Conservation (phyloP, 2,797 vertebrate species). For the Gallinago nigripennis region DNA sequence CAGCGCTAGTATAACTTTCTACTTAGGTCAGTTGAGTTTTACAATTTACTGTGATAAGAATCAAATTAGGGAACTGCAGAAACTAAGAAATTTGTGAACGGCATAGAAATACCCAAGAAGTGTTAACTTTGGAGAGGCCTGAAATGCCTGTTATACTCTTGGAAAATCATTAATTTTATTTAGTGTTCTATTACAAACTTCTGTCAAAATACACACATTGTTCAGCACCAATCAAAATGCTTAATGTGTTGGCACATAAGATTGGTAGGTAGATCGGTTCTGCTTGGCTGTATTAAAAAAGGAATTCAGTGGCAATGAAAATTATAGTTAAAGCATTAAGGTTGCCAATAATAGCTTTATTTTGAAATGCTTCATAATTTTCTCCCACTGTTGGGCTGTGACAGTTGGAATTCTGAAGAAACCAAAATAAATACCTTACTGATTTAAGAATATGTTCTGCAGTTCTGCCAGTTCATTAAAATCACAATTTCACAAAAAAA, state of each 20-base stretch:
- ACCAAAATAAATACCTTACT: background rate
- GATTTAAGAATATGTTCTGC: background rate
- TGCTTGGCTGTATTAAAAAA: background rate
- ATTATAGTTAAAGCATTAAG: background rate
- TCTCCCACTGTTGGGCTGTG: background rate
- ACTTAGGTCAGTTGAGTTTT: background rate
- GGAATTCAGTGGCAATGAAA: background rate
- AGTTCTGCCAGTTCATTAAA: background rate
- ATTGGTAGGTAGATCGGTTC: background rate
- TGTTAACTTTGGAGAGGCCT: background rate
- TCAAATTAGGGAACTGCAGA: background rate
- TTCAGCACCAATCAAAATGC: background rate
- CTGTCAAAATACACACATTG: background rate
- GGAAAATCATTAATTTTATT: slow-evolving; percentile 15
- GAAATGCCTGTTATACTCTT: background rate
- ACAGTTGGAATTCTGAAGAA: background rate
- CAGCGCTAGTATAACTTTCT: background rate
- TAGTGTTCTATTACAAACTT: background rate
- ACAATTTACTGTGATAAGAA: background rate
- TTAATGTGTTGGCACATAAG: background rate
- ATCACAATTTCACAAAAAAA: background rate
- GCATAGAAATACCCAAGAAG: background rate
- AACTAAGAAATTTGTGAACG: background rate
- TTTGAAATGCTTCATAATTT: slow-evolving; percentile 2
- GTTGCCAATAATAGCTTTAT: background rate